A percentile compares a stretch with the other conserved stretches of the same genome.
phyloP scores from a whole-genome alignment of 2,888 invertebrate genomes.

The Tiphia femorata region DNA sequence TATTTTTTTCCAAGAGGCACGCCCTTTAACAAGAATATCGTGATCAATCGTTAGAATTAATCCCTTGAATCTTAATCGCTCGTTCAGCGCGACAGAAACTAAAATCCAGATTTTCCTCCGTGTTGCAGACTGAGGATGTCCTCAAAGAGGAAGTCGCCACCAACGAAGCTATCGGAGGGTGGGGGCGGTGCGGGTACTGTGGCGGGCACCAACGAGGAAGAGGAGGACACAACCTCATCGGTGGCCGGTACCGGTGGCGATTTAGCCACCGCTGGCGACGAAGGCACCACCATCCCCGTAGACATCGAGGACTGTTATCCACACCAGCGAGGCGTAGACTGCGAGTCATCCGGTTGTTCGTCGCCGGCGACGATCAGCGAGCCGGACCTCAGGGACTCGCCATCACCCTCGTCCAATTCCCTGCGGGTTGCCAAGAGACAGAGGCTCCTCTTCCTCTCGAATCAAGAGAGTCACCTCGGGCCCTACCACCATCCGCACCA shows the following conservation, averaged over 20 bases:
- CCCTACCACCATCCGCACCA: constrained; percentile 26
- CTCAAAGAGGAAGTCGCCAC: constrained; percentile 96
- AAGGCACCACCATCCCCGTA: constrained; percentile 73
- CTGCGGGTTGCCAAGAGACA: constrained; percentile 57
- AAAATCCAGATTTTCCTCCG: constrained; percentile 52
- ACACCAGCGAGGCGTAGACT: constrained; percentile 44
- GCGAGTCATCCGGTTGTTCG: constrained; percentile 64
- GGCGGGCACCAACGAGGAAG: constrained; percentile 68
- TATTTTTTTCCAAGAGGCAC: too few relatives aligned
- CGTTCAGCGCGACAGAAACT: not conserved
- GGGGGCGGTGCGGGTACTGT: constrained; percentile 68
- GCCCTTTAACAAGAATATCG: too few relatives aligned
- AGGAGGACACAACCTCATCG: constrained; percentile 72
- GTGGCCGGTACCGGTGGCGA: constrained; percentile 59
- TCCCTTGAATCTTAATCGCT: too few relatives aligned
- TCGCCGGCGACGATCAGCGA: constrained; percentile 65
- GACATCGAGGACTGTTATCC: constrained; percentile 68
- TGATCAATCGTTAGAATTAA: too few relatives aligned
- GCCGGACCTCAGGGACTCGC: constrained; percentile 69
- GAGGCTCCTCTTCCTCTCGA: constrained; percentile 48
- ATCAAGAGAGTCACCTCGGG: constrained; percentile 31
- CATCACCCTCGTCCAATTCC: constrained; percentile 65
- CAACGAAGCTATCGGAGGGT: constrained; percentile 91
- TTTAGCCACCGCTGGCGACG: constrained; percentile 59
- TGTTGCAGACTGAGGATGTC: constrained; percentile 89